These are phyloP conservation scores for Pogonomyrmex californicus DNA, from an alignment of 1,140 invertebrate species.

Conservation along the genomic window DNA sequence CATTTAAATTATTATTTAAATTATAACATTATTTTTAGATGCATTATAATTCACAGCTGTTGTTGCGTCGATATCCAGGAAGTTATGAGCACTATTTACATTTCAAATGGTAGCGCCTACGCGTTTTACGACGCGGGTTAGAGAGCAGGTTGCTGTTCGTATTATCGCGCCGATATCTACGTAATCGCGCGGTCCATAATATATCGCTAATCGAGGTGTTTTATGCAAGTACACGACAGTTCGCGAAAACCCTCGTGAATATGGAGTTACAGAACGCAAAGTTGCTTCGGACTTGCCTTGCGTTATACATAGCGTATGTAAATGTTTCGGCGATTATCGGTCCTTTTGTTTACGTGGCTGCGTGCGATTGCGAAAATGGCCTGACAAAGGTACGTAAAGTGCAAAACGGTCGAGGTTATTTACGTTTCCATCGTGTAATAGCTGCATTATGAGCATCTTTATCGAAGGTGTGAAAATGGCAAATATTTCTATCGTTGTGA, in stretches of 20 bases:
- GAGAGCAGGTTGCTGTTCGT: conserved; percentile 22
- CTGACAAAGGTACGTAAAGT: neutral
- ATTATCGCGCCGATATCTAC: conserved; percentile 42
- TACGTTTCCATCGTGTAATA: conserved; percentile 39
- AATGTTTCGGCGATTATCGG: conserved; percentile 50
- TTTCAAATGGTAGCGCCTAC: conserved; percentile 55
- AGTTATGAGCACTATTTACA: conserved; percentile 49
- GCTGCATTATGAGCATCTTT: conserved; percentile 6
- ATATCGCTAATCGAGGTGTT: conserved; percentile 29
- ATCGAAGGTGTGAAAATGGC: neutral
- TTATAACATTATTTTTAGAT: conserved; percentile 32
- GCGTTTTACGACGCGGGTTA: conserved; percentile 27
- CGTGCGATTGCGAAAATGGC: conserved; percentile 21
- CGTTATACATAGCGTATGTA: neutral
- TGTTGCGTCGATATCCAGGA: conserved; percentile 45
- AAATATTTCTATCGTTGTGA: neutral
- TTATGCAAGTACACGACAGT: conserved; percentile 44
- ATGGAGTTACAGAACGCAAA: neutral
- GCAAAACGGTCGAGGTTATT: conserved; percentile 18
- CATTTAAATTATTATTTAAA: conserved; percentile 36
- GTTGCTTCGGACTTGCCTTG: neutral
- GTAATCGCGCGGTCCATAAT: conserved; percentile 50
- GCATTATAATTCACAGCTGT: conserved; percentile 30
- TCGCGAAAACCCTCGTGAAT: conserved; percentile 46
- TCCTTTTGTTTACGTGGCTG: conserved; percentile 31